Percentiles rank a stretch among this genome's conserved stretches.
Conservation (phyloP, 1,140 invertebrate species). For the Hormaphis cornu region DNA sequence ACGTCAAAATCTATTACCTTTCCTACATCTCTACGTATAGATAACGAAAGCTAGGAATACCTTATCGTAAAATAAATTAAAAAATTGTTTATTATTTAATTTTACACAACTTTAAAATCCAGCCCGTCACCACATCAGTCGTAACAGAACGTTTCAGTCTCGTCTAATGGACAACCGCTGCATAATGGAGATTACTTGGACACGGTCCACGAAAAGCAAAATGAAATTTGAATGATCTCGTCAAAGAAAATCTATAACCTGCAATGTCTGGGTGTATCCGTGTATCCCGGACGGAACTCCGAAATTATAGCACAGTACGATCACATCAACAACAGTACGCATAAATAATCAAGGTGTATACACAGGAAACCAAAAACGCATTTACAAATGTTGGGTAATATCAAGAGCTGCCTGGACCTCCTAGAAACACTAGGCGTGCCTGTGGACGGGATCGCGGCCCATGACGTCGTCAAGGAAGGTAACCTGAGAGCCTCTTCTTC, state of each 20-base stretch:
- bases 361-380: conserved; percentile 75
- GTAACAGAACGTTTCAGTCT: too few species aligned
- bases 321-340: conserved; percentile 18
- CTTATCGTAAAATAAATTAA: too few species aligned
- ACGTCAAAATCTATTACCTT: too few species aligned
- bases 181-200: conserved; percentile 19
- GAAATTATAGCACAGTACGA: conserved; percentile 2
- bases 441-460: conserved; percentile 74
- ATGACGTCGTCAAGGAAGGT: conserved; percentile 78
- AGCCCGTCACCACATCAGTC: too few species aligned
- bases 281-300: conserved; percentile 27
- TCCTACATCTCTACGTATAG: too few species aligned
- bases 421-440: conserved; percentile 74
- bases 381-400: conserved; percentile 89
- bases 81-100: too few species aligned
- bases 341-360: conserved; percentile 22
- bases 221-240: conserved; percentile 18
- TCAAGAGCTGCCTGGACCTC: conserved; percentile 74
- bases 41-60: too few species aligned
- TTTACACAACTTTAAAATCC: too few species aligned
- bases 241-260: not conserved
- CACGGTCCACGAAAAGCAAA: conserved; percentile 22
- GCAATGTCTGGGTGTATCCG: conserved; percentile 27
- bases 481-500: conserved; percentile 87
- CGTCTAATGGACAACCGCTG: conserved; percentile 3